These are phyloP conservation scores for Drepana arcuata DNA, from an alignment of 1,140 invertebrate species.

Conservation along the genomic window DNA sequence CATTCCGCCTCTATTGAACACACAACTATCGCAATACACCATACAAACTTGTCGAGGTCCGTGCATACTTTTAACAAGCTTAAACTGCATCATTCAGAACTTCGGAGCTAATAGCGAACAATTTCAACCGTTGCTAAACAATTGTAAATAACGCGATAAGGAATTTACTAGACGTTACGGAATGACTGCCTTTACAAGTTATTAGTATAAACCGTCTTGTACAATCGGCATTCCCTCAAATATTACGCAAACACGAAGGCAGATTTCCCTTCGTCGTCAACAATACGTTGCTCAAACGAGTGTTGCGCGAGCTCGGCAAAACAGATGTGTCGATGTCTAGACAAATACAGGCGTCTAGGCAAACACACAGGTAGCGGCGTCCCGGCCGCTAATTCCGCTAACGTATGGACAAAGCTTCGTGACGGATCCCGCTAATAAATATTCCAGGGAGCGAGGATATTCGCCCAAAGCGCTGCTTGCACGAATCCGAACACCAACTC, in stretches of 20 bases:
- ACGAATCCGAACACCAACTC: constrained; percentile 1
- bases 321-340: constrained; percentile 51
- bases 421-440: constrained; percentile 62
- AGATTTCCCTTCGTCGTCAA: constrained; percentile 53
- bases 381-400: constrained; percentile 61
- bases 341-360: constrained; percentile 46
- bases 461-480: constrained; percentile 1
- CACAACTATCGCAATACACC: too few relatives aligned
- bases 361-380: constrained; percentile 48
- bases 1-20: constrained; percentile 1
- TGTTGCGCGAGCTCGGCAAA: constrained; percentile 47
- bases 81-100: too few relatives aligned
- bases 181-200: constrained; percentile 17
- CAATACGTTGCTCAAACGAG: constrained; percentile 47
- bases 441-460: constrained; percentile 54
- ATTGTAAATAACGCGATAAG: too few relatives aligned
- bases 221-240: constrained; percentile 33
- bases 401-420: constrained; percentile 65
- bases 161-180: constrained; percentile 5
- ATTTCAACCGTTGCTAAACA: neutral
- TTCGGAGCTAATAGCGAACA: too few relatives aligned
- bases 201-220: constrained; percentile 30
- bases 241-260: constrained; percentile 36
- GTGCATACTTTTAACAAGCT: too few relatives aligned
- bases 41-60: too few relatives aligned